Percentiles rank a stretch among this genome's conserved stretches.
These are phyloP conservation scores for Hydrochoerus hydrochaeris DNA, from an alignment of 2,113 vertebrate genomes.

Conservation along the genomic window DNA sequence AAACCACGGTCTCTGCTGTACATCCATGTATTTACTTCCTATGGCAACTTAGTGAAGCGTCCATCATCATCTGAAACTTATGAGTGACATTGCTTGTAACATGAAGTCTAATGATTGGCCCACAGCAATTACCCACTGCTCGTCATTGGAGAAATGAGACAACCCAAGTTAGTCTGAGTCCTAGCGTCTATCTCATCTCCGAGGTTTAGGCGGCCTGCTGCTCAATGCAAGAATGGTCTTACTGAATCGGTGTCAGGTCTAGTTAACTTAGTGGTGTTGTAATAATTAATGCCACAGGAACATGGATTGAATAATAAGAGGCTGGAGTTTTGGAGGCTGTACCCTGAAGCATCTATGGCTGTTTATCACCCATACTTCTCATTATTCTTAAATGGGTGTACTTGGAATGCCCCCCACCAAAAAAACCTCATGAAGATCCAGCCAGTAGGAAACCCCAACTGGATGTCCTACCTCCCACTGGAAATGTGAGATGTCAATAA, in stretches of 20 bases:
- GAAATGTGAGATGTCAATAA: no score
- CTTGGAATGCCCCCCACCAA: not conserved
- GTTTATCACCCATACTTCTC: not conserved
- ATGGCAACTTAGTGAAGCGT: not conserved
- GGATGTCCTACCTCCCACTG: not conserved
- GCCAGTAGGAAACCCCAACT: accelerated
- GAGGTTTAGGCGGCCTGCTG: not conserved
- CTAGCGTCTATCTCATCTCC: not conserved
- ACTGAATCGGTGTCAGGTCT: not conserved
- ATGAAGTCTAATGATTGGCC: not conserved
- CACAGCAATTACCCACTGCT: not conserved
- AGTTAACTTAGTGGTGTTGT: not conserved
- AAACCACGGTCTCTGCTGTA: not conserved
- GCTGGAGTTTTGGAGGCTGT: not conserved
- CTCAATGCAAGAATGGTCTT: not conserved
- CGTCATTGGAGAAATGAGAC: not conserved
- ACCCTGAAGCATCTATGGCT: not conserved
- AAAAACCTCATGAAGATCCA: not conserved
- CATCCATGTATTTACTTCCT: accelerated
- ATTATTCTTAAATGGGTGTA: not conserved
- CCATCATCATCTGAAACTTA: not conserved
- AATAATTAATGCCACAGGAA: no score
- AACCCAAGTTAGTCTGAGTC: not conserved
- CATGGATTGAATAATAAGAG: not conserved
- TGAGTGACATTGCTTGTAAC: not conserved